A percentile compares a stretch with the other conserved stretches of the same genome.
Evolutionary conservation across 2,888 invertebrate species (phyloP).

Genomic region (Escarpia spicata): DNA sequence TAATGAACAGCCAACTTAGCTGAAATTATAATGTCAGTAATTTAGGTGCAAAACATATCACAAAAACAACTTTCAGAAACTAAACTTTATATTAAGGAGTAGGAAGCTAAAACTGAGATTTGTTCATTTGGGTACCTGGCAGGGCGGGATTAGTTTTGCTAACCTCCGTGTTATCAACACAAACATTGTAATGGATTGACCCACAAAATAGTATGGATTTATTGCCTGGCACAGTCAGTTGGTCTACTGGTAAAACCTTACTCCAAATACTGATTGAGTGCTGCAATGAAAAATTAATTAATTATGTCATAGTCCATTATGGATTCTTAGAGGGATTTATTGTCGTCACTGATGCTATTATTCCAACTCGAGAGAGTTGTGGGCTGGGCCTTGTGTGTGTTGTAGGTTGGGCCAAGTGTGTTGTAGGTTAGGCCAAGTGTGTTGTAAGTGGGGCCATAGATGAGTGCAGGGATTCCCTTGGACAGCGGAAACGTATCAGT

Average conservation of each 20-base stretch:
- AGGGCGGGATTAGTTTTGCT: background rate
- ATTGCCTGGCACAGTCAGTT: background rate
- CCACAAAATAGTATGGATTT: background rate
- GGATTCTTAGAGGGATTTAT: background rate
- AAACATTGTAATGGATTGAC: background rate
- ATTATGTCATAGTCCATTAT: background rate
- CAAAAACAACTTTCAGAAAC: too few relatives aligned
- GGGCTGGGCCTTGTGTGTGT: background rate
- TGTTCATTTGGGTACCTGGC: background rate
- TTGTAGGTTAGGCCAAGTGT: background rate
- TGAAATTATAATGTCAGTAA: too few relatives aligned
- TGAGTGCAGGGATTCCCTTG: too few relatives aligned
- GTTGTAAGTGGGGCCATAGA: background rate
- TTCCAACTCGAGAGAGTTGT: background rate
- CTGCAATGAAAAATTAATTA: background rate
- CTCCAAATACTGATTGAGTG: background rate
- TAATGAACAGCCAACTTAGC: too few relatives aligned
- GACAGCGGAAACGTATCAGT: too few relatives aligned
- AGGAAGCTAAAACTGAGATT: too few relatives aligned
- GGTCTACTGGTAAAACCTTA: background rate
- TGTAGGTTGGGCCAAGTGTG: background rate
- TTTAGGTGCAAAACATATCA: too few relatives aligned
- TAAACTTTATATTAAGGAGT: too few relatives aligned
- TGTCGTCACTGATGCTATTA: background rate
- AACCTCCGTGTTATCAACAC: background rate